Evolutionary conservation across 1,140 invertebrate species (phyloP).

Genomic region (Arctopsyche grandis): DNA sequence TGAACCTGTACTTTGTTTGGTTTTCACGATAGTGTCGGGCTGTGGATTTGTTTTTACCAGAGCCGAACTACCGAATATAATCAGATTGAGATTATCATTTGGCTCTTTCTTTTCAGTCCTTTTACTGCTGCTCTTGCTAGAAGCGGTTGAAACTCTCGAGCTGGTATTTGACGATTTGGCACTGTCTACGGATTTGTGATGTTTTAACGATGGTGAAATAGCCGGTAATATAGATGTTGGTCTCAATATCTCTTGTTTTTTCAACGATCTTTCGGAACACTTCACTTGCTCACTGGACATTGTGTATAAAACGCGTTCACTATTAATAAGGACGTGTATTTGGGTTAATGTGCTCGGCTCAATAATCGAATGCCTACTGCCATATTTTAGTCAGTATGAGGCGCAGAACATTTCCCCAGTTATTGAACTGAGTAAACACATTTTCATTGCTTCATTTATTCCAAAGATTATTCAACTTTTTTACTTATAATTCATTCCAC

Average conservation of each 20-base stretch:
- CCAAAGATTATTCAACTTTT: constrained; percentile 5
- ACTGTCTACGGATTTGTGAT: constrained; percentile 36
- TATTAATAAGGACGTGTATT: background rate
- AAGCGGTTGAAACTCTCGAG: constrained; percentile 33
- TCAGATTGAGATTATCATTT: background rate
- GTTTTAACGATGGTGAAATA: constrained; percentile 23
- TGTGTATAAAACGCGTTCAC: background rate
- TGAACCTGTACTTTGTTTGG: background rate
- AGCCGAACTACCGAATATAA: constrained; percentile 37
- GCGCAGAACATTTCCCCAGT: background rate
- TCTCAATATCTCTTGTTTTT: constrained; percentile 37
- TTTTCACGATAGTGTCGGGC: background rate
- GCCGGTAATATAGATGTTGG: constrained; percentile 47
- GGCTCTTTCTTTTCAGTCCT: constrained; percentile 16
- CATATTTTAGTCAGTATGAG: background rate
- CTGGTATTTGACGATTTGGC: constrained; percentile 13
- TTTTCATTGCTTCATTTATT: constrained; percentile 34
- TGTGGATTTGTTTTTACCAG: constrained; percentile 15
- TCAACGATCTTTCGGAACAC: constrained; percentile 8
- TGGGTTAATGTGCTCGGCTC: background rate
- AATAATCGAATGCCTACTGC: background rate
- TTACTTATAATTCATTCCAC: too few species aligned
- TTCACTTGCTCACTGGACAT: constrained; percentile 16
- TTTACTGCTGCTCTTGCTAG: background rate
- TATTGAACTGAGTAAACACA: constrained; percentile 26